Evolutionary conservation across 2,888 invertebrate genomes (phyloP).

Genomic region (Platycheirus albimanus): DNA sequence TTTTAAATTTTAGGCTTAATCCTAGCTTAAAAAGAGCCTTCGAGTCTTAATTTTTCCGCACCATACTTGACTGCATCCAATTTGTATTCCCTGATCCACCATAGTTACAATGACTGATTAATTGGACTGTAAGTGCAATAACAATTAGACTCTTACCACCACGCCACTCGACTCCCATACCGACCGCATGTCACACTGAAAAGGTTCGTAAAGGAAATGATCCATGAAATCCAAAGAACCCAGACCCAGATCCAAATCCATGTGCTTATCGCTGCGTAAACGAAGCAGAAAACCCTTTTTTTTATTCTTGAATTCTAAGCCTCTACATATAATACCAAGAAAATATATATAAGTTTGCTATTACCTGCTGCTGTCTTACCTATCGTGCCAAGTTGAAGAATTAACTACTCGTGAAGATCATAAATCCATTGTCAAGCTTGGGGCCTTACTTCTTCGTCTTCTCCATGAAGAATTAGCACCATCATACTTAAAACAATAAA

Average conservation of each 20-base stretch:
- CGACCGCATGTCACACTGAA: constrained; percentile 3
- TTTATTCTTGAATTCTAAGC: constrained; percentile 1
- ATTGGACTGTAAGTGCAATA: constrained; percentile 50
- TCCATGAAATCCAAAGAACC: constrained; percentile 44
- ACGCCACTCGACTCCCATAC: neutral
- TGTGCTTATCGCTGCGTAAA: constrained; percentile 68
- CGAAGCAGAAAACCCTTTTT: constrained; percentile 62
- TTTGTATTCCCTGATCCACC: constrained; percentile 30
- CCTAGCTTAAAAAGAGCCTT: neutral
- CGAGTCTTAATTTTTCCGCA: neutral
- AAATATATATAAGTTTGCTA: too few species aligned
- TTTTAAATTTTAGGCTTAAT: constrained; percentile 2
- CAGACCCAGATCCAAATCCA: constrained; percentile 46
- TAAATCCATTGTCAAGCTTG: constrained; percentile 53
- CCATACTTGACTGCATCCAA: constrained; percentile 42
- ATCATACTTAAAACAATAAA: neutral
- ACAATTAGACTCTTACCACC: constrained; percentile 50
- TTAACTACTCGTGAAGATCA: constrained; percentile 70
- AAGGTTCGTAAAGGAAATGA: constrained; percentile 24
- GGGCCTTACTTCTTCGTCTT: constrained; percentile 9
- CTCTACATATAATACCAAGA: neutral
- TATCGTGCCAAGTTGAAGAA: constrained; percentile 19
- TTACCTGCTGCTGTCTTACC: neutral
- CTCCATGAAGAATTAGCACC: constrained; percentile 26
- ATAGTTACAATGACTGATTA: constrained; percentile 38